Evolutionary conservation across 35 echinoderm and acorn worm genomes (phyloP), one percentile per base, ranked within the genome.

Genomic region (Chiridota heheva): DNA sequence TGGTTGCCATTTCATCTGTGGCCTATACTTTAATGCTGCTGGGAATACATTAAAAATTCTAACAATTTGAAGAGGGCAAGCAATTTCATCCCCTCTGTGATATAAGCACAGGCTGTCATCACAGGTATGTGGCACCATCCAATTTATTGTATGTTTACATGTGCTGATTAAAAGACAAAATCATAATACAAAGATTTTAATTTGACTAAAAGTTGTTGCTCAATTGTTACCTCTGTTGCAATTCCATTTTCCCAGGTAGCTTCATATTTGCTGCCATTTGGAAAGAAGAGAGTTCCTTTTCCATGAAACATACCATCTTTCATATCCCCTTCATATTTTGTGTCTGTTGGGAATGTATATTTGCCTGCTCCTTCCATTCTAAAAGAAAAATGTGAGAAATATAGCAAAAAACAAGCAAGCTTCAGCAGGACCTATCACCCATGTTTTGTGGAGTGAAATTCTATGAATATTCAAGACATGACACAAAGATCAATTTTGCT

Each of bases 231-330:
- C 78, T 98, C 88, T 5, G 91, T 69, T 61, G 95, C 95, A 63
- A 91, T 91, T 58, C 95, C 95, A 70, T 98, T 88, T 68, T 98
- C 89, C 95, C 95, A 98, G 0, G 78, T 91, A 78, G 95, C 95
- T 46, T 79, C 89, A 84, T 98, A 98, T 78, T 98, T 98, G 75
- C 95, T 98, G n/a, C 95, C 95, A 77, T 98, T 98, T 25, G 95
- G 95, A 44, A 98, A 91, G 74, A 81, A 91, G 0, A 98, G 73
- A 17, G 95, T 98, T 26, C 95, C 95, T 60, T 98, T 84, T 16
- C 95, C 95, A 77, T 98, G 88, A 56, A 98, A 98, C 89, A 92
- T 87, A 17, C 95, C 95, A 65, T 98, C 95, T 82, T 91, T 98
- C 95, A 98, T 98, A 13, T 91, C 89, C 15, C 85, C 95, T 60